Evolutionary conservation across 2,113 vertebrate species (phyloP), one percentile per base, ranked within the genome.

Genomic region (Paralichthys olivaceus): DNA sequence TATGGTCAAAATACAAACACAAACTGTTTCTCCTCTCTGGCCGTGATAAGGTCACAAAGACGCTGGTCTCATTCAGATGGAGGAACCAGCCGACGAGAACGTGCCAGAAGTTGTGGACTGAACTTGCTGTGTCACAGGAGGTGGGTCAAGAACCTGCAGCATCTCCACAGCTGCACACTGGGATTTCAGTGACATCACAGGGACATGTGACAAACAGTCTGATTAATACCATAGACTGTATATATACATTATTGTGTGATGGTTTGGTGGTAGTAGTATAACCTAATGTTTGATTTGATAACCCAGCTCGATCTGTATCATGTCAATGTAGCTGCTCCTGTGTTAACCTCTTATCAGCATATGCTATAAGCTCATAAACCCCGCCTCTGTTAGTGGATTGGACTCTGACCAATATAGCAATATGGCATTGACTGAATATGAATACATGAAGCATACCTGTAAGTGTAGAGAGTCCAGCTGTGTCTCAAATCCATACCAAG

Each of bases 1-100:
- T 94, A 94, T 94, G 93, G 93, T 90, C 87, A 88, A 82, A 90
- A 94, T 92, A 93, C 93, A 94, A 94, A 94, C 93, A 94, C 80
- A 90, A 91, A 93, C 89, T 88, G 88, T 90, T 88, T 79, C 82
- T 87, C 69, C 66, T 77, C 77, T 87, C 82, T 13, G 83, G 67
- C 79, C 84, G 71, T 87, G 90, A 90, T 93, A 91, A 94, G 93
- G 93, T 94, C 90, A 91, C 75, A 78, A 83, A 85, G 85, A 91
- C 75, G 87, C 87, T 79, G 90, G 86, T 93, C 85, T 92, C 86
- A 77, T 67, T 84, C 84, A 83, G 69, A 79, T 61, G 63, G 75
- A 83, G 79, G 79, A 80, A 84, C n/a, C 76, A 84, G 77, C 80
- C 22, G 67, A 69, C 57, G 73, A 84, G 63, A 82, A 65, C 40